Evolutionary conservation across 2,797 vertebrate genomes (phyloP).

Genomic region (Denticeps clupeoides): DNA sequence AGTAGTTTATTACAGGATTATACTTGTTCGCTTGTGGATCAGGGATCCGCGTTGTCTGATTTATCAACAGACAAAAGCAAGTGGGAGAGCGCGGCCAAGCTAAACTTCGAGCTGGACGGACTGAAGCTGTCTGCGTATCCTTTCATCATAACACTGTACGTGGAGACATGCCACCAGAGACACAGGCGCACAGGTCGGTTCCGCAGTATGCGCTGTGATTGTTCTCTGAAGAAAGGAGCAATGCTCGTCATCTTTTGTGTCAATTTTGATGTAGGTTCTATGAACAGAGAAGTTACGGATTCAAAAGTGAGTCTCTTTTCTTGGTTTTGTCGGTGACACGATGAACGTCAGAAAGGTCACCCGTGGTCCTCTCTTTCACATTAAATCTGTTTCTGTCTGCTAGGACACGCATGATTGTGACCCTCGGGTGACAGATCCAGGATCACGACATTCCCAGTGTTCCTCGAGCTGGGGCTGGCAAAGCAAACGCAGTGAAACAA

Average conservation of each 20-base stretch:
- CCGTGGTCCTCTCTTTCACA: too few species aligned
- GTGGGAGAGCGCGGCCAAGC: slow-evolving; percentile 54
- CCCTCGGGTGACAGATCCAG: too few species aligned
- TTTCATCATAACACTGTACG: slow-evolving; percentile 59
- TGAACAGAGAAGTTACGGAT: too few species aligned
- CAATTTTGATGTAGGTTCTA: too few species aligned
- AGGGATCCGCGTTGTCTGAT: background rate
- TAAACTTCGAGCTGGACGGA: slow-evolving; percentile 46
- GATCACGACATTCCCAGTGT: background rate
- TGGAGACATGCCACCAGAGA: slow-evolving; percentile 47
- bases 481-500: slow-evolving; percentile 10
- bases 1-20: background rate
- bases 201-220: background rate
- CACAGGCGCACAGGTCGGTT: slow-evolving; percentile 22
- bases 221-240: background rate
- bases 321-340: too few species aligned
- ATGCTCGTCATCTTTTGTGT: too few species aligned
- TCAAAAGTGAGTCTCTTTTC: slow-evolving; percentile 17
- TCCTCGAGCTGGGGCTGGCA: background rate
- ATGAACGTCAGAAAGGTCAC: background rate
- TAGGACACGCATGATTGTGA: too few species aligned
- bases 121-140: slow-evolving; percentile 53
- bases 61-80: slow-evolving; percentile 63
- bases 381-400: too few species aligned
- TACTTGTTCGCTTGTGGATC: background rate